phyloP scores from a whole-genome alignment of 2,888 invertebrate genomes.

The Epirrita christyi region DNA sequence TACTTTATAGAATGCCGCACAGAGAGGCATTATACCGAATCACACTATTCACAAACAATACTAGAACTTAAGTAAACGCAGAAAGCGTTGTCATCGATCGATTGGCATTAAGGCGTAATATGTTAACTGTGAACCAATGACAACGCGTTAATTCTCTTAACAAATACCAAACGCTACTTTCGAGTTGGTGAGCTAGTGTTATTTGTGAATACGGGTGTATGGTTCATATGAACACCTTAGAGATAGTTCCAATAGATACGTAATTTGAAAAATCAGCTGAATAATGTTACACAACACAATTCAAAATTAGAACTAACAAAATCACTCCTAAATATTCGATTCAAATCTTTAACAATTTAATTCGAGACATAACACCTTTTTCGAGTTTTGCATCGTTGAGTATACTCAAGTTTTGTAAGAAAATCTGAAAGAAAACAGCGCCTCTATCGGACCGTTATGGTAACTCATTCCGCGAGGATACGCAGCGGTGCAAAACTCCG shows the following conservation, averaged over 20 bases:
- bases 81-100: too few relatives aligned
- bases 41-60: too few relatives aligned
- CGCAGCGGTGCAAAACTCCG: too few relatives aligned
- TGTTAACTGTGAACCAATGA: too few relatives aligned
- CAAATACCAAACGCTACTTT: too few relatives aligned
- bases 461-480: neutral
- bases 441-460: neutral
- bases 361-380: neutral
- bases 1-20: too few relatives aligned
- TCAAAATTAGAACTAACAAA: neutral
- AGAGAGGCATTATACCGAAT: too few relatives aligned
- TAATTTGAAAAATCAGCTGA: constrained; percentile 42
- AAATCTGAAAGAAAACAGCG: neutral
- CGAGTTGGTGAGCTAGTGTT: too few relatives aligned
- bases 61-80: too few relatives aligned
- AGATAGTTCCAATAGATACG: constrained; percentile 41
- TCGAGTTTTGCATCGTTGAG: neutral
- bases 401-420: neutral
- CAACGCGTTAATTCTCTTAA: too few relatives aligned
- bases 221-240: neutral
- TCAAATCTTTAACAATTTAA: constrained; percentile 8
- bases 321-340: constrained; percentile 15
- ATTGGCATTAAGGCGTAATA: too few relatives aligned
- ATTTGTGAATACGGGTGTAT: neutral
- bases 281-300: constrained; percentile 34